phyloP scores from a whole-genome alignment of 1,140 invertebrate genomes.

The Sipha flava region DNA sequence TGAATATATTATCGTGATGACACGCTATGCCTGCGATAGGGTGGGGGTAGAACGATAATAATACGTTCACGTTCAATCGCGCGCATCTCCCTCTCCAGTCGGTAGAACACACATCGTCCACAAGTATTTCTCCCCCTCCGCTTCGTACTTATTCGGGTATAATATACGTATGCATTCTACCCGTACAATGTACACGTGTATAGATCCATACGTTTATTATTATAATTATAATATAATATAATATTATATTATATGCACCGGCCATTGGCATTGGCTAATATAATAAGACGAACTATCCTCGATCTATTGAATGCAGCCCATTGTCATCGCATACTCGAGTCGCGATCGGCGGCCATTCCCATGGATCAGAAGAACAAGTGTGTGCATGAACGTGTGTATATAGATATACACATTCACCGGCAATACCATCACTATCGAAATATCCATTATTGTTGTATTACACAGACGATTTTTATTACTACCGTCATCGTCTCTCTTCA shows the following conservation, averaged over 20 bases:
- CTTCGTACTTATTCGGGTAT: no score
- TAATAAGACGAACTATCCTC: background rate
- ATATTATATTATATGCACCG: background rate
- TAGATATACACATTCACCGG: no score
- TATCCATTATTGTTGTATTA: no score
- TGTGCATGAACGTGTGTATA: no score
- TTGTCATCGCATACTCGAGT: background rate
- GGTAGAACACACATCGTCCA: no score
- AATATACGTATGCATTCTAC: no score
- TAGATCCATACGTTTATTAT: no score
- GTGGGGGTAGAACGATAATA: background rate
- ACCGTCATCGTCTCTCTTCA: no score
- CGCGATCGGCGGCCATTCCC: constrained; percentile 10
- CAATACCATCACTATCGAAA: no score
- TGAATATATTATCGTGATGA: background rate
- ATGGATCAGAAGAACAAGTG: background rate
- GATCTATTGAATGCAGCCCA: background rate
- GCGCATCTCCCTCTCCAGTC: background rate
- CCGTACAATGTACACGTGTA: background rate
- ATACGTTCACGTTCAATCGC: background rate
- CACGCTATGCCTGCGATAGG: background rate
- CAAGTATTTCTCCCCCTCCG: no score
- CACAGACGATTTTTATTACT: no score
- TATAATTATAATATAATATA: background rate
- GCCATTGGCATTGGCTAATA: constrained; percentile 27